These are phyloP conservation scores for Acanthurus tractus DNA, from an alignment of 2,797 vertebrate genomes.

Conservation along the genomic window DNA sequence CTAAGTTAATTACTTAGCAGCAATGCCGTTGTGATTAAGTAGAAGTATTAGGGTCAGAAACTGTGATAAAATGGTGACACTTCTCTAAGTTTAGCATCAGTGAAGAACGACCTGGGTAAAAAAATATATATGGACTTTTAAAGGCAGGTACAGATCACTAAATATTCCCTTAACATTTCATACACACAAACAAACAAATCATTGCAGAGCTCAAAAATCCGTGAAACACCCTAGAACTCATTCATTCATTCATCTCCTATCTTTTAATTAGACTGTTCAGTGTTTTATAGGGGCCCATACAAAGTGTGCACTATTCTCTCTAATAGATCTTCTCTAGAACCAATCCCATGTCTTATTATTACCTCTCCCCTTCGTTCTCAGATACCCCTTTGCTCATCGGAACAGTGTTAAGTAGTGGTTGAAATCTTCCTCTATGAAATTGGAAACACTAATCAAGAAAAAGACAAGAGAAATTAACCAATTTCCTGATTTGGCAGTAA, in stretches of 20 bases:
- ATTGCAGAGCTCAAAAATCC: too few relatives aligned
- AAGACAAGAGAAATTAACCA: too few relatives aligned
- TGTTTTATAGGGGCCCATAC: not conserved
- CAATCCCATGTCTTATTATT: too few relatives aligned
- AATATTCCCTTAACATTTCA: not conserved
- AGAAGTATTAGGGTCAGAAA: slow-evolving; percentile 1
- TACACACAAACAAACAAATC: not conserved
- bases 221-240: not conserved
- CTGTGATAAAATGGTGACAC: slow-evolving; percentile 1
- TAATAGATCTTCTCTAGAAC: not conserved
- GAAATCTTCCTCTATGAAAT: too few relatives aligned
- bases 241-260: not conserved
- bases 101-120: not conserved
- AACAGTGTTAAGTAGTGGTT: too few relatives aligned
- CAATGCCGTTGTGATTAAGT: slow-evolving; percentile 15
- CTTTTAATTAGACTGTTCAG: not conserved
- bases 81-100: slow-evolving; percentile 2
- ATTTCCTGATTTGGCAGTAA: too few relatives aligned
- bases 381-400: too few relatives aligned
- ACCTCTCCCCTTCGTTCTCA: too few relatives aligned
- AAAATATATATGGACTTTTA: not conserved
- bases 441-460: too few relatives aligned
- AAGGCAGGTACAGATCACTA: not conserved
- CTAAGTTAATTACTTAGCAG: slow-evolving; percentile 19
- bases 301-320: not conserved